Percentiles rank a stretch among this genome's conserved stretches.
Evolutionary conservation across 2,888 invertebrate genomes (phyloP).

Genomic region (Ophioninae sp.): DNA sequence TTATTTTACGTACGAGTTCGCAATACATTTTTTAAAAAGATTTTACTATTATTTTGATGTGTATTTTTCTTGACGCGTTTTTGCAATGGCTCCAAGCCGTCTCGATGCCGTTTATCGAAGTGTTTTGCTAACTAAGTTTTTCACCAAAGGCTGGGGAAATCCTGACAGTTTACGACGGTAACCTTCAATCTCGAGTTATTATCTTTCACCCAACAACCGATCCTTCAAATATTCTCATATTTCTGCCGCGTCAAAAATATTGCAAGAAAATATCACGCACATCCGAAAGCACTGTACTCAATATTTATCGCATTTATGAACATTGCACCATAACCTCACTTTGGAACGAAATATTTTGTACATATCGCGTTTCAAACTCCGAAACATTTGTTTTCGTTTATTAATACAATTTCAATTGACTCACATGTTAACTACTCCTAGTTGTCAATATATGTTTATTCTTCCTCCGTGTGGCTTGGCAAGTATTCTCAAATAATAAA

Average conservation of each 20-base stretch:
- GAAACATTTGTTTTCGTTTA: not conserved
- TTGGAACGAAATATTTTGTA: not conserved
- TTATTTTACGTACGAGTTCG: not conserved
- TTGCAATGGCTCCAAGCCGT: conserved; percentile 77
- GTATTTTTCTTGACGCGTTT: conserved; percentile 28
- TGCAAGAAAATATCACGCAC: conserved; percentile 8
- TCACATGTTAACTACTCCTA: not conserved
- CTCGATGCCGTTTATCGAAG: conserved; percentile 92
- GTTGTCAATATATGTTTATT: not conserved
- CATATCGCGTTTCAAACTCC: not conserved
- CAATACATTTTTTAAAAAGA: not conserved
- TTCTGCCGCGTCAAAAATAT: not conserved
- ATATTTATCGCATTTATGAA: not conserved
- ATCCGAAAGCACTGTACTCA: not conserved
- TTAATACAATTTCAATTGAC: not conserved
- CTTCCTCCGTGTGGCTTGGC: not conserved
- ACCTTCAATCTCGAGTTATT: conserved; percentile 29
- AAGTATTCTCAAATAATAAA: not conserved
- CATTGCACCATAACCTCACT: conserved; percentile 17
- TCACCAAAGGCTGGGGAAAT: conserved; percentile 98
- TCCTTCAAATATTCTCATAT: not conserved
- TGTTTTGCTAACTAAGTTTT: conserved; percentile 94
- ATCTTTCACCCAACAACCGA: not conserved
- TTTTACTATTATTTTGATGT: conserved; percentile 24
- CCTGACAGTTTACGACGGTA: conserved; percentile 94